Base-by-base conservation (phyloP, 1,140 invertebrate genomes). In the Eulimnadia texana region DNA sequence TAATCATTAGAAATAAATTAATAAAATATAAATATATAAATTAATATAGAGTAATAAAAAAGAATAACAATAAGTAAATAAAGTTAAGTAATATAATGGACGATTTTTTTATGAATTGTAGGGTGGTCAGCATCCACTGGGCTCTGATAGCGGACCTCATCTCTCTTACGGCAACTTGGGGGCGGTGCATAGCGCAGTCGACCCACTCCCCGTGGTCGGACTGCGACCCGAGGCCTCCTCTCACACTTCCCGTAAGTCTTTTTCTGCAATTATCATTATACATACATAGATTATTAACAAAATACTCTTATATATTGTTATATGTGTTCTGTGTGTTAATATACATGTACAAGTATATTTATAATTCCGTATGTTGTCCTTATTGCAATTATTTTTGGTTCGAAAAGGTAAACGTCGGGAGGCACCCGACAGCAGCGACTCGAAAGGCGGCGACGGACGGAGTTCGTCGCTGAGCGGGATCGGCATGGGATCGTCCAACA, bases 371-470 rank as follows among this genome's bases (percentile, higher is more conserved):
- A n/a, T n/a, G n/a, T n/a, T n/a, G n/a, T n/a, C n/a, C n/a, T n/a
- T n/a, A n/a, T n/a, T n/a, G n/a, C n/a, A n/a, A n/a, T n/a, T n/a
- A n/a, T n/a, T n/a, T n/a, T n/a, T n/a, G n/a, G n/a, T n/a, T n/a
- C n/a, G n/a, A n/a, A n/a, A n/a, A 83, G 88, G 90, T 78, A 90
- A 90, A 77, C 83, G 88, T 69, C 90, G 90, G 80, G 87, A 91
- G 70, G 84, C 84, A 3, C 82, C 83, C 67, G 84, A 86, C 69
- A 53, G 58, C 9, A 73, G 77, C 66, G 86, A 88, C 65, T 82
- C 83, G 23, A 88, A 89, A 73, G 84, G 86, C 9, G 82, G 81
- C 19, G 50, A 52, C 60, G 51, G 49, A 61, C 50, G 53, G 25
- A 68, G 67, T 60, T 66, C 68, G 51, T 50, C 65, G 67, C 55